phyloP scores from a whole-genome alignment of 2,113 vertebrate species.

The Amazona guildingii region DNA sequence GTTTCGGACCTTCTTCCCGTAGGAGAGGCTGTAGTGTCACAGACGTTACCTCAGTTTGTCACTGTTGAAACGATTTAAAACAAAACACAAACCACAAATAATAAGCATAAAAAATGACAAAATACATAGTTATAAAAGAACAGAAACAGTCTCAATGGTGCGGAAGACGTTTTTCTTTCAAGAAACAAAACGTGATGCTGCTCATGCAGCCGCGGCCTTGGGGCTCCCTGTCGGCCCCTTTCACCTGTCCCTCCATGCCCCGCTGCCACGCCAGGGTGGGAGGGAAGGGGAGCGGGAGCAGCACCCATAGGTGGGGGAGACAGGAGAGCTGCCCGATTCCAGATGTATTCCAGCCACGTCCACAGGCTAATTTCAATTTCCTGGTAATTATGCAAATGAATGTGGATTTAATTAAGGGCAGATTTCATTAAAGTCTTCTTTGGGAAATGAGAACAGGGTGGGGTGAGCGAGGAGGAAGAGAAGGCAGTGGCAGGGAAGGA shows the following conservation, averaged over 20 bases:
- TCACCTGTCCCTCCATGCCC: too few relatives aligned
- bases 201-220: rapidly evolving
- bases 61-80: slow-evolving; percentile 71
- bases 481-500: background rate
- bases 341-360: slow-evolving; percentile 46
- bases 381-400: slow-evolving; percentile 72
- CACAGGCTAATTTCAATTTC: slow-evolving; percentile 66
- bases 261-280: background rate
- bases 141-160: background rate
- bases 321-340: background rate
- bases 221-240: background rate
- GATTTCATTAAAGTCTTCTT: slow-evolving; percentile 68
- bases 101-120: slow-evolving; percentile 52
- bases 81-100: slow-evolving; percentile 16
- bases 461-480: background rate
- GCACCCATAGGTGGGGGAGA: background rate
- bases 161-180: background rate
- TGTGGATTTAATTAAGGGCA: slow-evolving; percentile 72
- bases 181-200: background rate
- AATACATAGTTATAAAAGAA: slow-evolving; percentile 48
- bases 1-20: slow-evolving; percentile 56
- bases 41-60: slow-evolving; percentile 83
- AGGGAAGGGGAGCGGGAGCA: background rate
- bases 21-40: slow-evolving; percentile 74
- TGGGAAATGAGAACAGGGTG: slow-evolving; percentile 40